Conservation (phyloP, 1,140 invertebrate genomes). For the Monomorium pharaonis region DNA sequence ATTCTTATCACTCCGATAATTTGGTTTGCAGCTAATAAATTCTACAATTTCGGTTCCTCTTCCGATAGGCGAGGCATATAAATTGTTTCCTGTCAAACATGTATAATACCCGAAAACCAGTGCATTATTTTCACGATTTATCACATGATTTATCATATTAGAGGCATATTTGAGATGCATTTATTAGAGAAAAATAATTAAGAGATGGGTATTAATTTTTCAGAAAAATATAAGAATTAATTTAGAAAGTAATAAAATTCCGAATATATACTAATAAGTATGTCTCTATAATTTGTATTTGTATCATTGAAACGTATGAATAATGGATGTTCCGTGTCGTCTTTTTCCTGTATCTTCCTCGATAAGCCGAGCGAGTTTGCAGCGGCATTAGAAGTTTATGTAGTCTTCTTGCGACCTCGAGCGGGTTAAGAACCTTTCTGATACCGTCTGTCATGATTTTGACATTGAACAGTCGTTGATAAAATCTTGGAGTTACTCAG, state of each 20-base stretch:
- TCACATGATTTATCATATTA: background rate
- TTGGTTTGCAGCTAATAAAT: background rate
- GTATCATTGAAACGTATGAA: background rate
- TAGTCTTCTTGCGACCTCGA: constrained; percentile 14
- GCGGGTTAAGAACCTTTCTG: constrained; percentile 55
- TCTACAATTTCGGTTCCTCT: background rate
- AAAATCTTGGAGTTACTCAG: constrained; percentile 29
- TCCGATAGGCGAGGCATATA: background rate
- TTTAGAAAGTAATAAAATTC: no score
- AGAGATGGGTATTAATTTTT: background rate
- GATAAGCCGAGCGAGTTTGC: constrained; percentile 15
- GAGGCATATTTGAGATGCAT: background rate
- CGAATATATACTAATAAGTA: background rate
- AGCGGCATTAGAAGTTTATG: constrained; percentile 25
- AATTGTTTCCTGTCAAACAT: background rate
- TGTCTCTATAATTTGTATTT: background rate
- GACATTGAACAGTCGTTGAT: constrained; percentile 45
- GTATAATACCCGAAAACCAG: background rate
- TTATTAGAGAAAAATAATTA: background rate
- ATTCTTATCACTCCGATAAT: constrained; percentile 13
- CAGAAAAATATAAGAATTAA: background rate
- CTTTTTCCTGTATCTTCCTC: background rate
- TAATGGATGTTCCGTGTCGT: constrained; percentile 26
- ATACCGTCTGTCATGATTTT: constrained; percentile 3
- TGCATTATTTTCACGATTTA: background rate